Conservation (phyloP, 2,797 vertebrate species). For the Brachymystax lenok region DNA sequence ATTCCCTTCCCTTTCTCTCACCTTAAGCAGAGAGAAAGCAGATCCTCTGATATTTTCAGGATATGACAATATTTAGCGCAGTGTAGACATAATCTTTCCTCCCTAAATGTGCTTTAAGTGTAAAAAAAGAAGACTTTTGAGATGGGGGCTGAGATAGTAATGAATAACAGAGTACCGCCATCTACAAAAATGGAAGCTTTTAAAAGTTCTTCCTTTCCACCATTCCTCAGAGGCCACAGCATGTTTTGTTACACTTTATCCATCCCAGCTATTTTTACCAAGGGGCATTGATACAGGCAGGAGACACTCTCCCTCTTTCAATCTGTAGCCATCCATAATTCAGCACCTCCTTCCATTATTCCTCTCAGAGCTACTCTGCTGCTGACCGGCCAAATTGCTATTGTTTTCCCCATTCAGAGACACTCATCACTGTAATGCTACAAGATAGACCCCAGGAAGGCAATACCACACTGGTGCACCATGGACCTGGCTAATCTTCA, state of each 20-base stretch:
- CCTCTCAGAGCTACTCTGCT: slow-evolving; percentile 31
- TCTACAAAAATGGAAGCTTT: slow-evolving; percentile 27
- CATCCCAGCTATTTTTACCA: slow-evolving; percentile 40
- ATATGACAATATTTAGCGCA: slow-evolving; percentile 52
- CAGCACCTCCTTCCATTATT: slow-evolving; percentile 50
- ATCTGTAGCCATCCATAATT: slow-evolving; percentile 66
- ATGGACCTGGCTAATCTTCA: background rate
- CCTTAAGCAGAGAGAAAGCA: slow-evolving; percentile 19
- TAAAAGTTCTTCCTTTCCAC: background rate
- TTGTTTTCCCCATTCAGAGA: slow-evolving; percentile 21
- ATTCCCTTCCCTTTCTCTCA: slow-evolving; percentile 43
- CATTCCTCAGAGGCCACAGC: slow-evolving; percentile 16
- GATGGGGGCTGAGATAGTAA: slow-evolving; percentile 45
- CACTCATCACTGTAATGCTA: slow-evolving; percentile 20
- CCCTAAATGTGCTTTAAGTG: background rate
- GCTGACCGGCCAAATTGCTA: slow-evolving; percentile 9
- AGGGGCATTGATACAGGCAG: slow-evolving; percentile 38
- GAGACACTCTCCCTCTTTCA: slow-evolving; percentile 33
- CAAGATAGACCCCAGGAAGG: too few relatives aligned
- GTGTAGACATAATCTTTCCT: slow-evolving; percentile 46
- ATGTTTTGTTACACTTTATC: slow-evolving; percentile 23
- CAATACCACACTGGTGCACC: background rate
- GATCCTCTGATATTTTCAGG: slow-evolving; percentile 58
- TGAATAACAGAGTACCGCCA: slow-evolving; percentile 26
- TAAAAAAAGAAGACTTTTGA: background rate